These are phyloP conservation scores for Amorpha juglandis DNA, from an alignment of 2,888 invertebrate species.

Conservation along the genomic window DNA sequence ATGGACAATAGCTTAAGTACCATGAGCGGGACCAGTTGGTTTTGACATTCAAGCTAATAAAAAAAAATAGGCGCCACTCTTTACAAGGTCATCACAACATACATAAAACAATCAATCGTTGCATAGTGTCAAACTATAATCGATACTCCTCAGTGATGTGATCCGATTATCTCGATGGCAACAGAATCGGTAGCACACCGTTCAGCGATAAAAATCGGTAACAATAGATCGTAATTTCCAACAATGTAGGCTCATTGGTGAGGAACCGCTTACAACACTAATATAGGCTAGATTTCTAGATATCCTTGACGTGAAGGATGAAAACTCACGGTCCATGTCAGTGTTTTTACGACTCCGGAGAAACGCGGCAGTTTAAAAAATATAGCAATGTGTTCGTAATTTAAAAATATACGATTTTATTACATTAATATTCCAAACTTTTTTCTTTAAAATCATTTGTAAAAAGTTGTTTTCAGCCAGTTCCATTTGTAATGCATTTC, in stretches of 20 bases:
- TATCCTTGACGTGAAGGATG: constrained; percentile 66
- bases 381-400: constrained; percentile 10
- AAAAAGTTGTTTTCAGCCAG: neutral
- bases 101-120: too few species aligned
- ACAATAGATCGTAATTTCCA: constrained; percentile 54
- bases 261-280: constrained; percentile 61
- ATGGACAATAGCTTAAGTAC: too few species aligned
- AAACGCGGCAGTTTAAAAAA: constrained; percentile 37
- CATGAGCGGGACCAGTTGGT: too few species aligned
- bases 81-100: too few species aligned
- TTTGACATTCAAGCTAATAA: too few species aligned
- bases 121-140: neutral
- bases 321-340: constrained; percentile 50
- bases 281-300: constrained; percentile 47
- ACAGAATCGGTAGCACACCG: constrained; percentile 21
- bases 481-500: constrained; percentile 16
- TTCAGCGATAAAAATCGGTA: constrained; percentile 30
- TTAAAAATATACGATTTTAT: constrained; percentile 22
- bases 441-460: neutral
- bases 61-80: too few species aligned
- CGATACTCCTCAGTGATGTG: neutral
- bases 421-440: neutral
- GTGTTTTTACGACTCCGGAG: constrained; percentile 48
- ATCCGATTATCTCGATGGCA: constrained; percentile 1
- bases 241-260: constrained; percentile 56